Evolutionary conservation across 2,797 vertebrate genomes (phyloP), one percentile per base, ranked within the genome.

Genomic region (Psittacula derbiana): DNA sequence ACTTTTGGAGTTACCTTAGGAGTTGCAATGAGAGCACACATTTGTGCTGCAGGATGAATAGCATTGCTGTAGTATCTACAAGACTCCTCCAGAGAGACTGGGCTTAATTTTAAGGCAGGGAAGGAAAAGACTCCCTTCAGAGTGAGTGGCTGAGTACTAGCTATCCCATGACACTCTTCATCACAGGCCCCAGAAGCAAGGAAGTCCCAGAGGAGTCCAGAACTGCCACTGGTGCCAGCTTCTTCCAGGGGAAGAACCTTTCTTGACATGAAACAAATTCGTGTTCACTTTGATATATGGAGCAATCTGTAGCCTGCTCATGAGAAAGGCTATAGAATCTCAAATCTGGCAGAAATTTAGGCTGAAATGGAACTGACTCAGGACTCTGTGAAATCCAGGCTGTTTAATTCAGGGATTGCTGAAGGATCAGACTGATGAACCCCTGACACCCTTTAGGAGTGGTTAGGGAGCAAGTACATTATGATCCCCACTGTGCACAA

Each of bases 201-300:
- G 23, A 28, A 57, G 23, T 64, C 23, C 64, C 25, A 70, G 52
- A 3, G 4, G 6, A 57, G 16, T 17, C 23, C 40, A 44, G 43
- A 78, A 25, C 13, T 72, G 41, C 27, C 38, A 60, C 24, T 30
- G 27, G 17, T 14, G 43, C 28, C 50, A n/a, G 27, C 23, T 1
- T 25, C 15, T 53, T 67, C 13, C 38, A 71, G 5, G 4, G 8
- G 40, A 80, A 75, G 27, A 88, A 15, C 8, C 21, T 70, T 84
- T 65, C 66, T 76, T 2, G 2, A 5, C 1, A 6, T 0, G 3
- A 6, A 46, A 52, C 7, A 60, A 67, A 70, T n/a, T 4, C 9
- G 15, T 71, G 46, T 9, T 65, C 10, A 14, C 17, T 44, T 57
- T 66, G 28, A 66, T 60, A 10, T 11, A 16, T 5, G 15, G 36